These are phyloP conservation scores for Sericinus montela DNA, from an alignment of 2,888 invertebrate genomes.

Conservation along the genomic window DNA sequence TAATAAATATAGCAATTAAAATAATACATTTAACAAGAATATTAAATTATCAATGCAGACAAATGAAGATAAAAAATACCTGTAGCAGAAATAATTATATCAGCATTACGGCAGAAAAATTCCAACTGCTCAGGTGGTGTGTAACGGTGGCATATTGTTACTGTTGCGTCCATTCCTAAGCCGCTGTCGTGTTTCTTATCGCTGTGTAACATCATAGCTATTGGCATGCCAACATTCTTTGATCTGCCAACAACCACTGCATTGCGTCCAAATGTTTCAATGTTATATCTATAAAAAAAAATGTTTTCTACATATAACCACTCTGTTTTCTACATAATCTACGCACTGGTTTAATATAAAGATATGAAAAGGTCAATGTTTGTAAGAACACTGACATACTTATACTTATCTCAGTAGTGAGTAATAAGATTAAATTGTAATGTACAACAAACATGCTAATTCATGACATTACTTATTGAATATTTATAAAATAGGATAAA, in stretches of 20 bases:
- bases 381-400: too few relatives aligned
- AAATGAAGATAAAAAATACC: slow-evolving; percentile 54
- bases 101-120: slow-evolving; percentile 84
- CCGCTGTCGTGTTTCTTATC: slow-evolving; percentile 84
- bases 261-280: slow-evolving; percentile 91
- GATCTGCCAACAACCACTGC: slow-evolving; percentile 94
- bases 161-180: slow-evolving; percentile 90
- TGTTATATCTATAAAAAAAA: slow-evolving; percentile 54
- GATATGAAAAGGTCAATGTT: neutral
- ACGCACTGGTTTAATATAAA: neutral
- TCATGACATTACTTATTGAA: too few relatives aligned
- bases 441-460: too few relatives aligned
- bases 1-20: slow-evolving; percentile 22
- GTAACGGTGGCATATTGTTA: slow-evolving; percentile 92
- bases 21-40: neutral
- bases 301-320: neutral
- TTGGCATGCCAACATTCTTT: slow-evolving; percentile 95
- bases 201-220: slow-evolving; percentile 90
- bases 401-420: too few relatives aligned
- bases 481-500: too few relatives aligned
- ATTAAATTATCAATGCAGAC: neutral
- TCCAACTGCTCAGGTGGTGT: slow-evolving; percentile 89
- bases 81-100: slow-evolving; percentile 87
- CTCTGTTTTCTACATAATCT: neutral
- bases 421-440: too few relatives aligned